These are phyloP conservation scores for Lasiommata megera DNA, from an alignment of 2,888 invertebrate genomes.

Conservation along the genomic window DNA sequence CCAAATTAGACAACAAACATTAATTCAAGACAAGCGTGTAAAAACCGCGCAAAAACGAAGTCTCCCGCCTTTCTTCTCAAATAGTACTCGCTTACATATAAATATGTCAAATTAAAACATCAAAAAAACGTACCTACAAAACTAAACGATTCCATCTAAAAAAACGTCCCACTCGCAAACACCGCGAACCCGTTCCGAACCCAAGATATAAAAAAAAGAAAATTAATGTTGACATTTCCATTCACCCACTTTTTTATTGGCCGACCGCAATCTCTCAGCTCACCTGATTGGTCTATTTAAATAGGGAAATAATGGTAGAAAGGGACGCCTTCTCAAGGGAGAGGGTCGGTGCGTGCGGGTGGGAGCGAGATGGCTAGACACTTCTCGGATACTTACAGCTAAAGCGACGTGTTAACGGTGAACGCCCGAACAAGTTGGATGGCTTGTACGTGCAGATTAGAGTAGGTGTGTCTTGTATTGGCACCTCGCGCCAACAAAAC, in stretches of 20 bases:
- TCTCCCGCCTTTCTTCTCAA: no score
- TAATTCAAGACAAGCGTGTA: no score
- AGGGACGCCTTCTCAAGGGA: conserved; percentile 52
- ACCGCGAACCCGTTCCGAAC: conserved; percentile 39
- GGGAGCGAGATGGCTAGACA: conserved; percentile 68
- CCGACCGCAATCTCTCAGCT: conserved; percentile 54
- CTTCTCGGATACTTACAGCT: conserved; percentile 74
- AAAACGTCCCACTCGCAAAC: conserved; percentile 9
- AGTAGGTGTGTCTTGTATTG: conserved; percentile 47
- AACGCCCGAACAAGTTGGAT: conserved; percentile 62
- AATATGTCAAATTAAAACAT: background rate
- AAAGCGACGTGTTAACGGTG: conserved; percentile 64
- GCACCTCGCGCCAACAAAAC: conserved; percentile 20
- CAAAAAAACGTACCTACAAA: background rate
- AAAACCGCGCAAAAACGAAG: no score
- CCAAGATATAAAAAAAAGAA: conserved; percentile 57
- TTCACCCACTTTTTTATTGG: conserved; percentile 75
- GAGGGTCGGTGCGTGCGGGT: conserved; percentile 41
- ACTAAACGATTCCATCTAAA: background rate
- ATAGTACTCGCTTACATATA: background rate
- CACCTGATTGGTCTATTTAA: conserved; percentile 69
- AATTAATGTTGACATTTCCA: conserved; percentile 75
- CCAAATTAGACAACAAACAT: no score
- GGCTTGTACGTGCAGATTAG: conserved; percentile 49
- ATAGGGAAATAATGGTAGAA: conserved; percentile 62